Evolutionary conservation across 2,888 invertebrate genomes (phyloP), one percentile per base, ranked within the genome.

Genomic region (Pristionchus japonicus): DNA sequence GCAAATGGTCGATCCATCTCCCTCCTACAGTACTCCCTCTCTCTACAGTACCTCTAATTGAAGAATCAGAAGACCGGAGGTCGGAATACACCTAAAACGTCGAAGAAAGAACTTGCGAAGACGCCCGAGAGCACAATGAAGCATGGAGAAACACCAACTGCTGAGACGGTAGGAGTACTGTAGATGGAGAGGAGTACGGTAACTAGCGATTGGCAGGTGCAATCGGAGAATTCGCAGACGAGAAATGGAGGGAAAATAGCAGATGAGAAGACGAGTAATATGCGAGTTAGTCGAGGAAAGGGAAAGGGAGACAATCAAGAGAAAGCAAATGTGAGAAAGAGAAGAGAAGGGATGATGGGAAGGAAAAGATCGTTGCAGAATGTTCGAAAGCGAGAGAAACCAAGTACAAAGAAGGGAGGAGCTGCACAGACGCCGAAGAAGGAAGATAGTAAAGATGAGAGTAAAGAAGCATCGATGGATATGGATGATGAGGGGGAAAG

Each of bases 401-500:
- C 37, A 37, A 70, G 37, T 20, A 3, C 70, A 20, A 70, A 70
- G 27, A n/a, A 64, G 17, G 34, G 67, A 70, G 37, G 70, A 70
- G 23, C 27, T 17, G 37, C 37, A 40, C 23, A 77, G 7, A 77
- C 77, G 0, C 77, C 77, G 47, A 77, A 77, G 43, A 77, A 77
- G 27, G 43, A 77, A 40, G 74, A 43, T 9, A 43, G n/a, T 20
- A 77, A 20, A 13, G 77, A 77, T 23, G 43, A 77, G 9, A 77
- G 77, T 23, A 77, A 77, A 27, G 77, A 70, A 43, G 77, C 47
- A 9, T 37, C 77, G 7, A 77, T 47, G 40, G 77, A 77, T 47
- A 13, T 77, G 11, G 77, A 77, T 47, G 77, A 77, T 47, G 77
- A 77, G 47, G 77, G 77, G 13, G 77, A 77, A 27, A 77, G 77